These are phyloP conservation scores for Mastomys natalensis DNA, from an alignment of 2,113 vertebrate genomes.

Conservation along the genomic window DNA sequence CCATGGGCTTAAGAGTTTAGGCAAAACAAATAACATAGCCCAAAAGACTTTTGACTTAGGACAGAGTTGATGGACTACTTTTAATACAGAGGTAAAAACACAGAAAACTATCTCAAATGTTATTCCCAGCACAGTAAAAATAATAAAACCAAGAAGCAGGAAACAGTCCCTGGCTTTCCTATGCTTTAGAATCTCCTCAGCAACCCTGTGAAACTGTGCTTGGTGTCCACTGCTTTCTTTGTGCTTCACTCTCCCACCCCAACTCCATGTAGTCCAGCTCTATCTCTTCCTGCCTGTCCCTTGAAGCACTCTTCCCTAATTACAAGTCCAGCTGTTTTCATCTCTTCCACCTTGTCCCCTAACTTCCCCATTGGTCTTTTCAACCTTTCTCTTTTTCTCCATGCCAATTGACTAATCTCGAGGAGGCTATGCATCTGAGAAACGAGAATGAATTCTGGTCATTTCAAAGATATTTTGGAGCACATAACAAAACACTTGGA, in stretches of 20 bases:
- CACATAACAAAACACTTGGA: background rate
- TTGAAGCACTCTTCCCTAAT: background rate
- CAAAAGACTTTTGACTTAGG: slow-evolving; percentile 22
- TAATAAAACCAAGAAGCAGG: background rate
- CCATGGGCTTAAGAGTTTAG: slow-evolving; percentile 36
- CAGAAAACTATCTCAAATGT: background rate
- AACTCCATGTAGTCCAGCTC: background rate
- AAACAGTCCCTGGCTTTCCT: background rate
- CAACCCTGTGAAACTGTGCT: background rate
- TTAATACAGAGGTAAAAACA: slow-evolving; percentile 35
- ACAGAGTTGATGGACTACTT: background rate
- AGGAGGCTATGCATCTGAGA: background rate
- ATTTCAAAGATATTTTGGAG: slow-evolving; percentile 7
- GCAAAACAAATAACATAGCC: background rate
- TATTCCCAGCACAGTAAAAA: background rate
- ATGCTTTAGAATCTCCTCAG: background rate
- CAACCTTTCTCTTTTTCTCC: background rate
- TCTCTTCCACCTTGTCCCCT: background rate
- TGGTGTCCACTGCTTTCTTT: background rate
- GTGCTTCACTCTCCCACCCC: background rate
- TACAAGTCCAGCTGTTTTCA: background rate
- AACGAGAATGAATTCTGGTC: background rate
- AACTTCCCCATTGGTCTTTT: background rate
- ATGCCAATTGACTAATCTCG: background rate
- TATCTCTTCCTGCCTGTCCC: background rate